Conservation (phyloP, 2,888 invertebrate genomes). For the Neoaliturus tenellus region DNA sequence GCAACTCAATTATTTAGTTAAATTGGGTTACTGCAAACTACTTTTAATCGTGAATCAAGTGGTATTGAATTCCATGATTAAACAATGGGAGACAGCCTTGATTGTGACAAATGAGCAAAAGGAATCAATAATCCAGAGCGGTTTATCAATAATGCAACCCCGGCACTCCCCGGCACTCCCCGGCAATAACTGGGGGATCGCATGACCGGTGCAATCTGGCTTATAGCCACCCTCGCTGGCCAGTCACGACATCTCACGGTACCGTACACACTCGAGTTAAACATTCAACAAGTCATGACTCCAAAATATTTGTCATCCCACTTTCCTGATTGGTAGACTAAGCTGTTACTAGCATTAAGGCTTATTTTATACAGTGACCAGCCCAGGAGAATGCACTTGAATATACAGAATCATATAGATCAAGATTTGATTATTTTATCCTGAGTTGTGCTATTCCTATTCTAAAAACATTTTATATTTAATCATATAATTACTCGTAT, state of each 20-base stretch:
- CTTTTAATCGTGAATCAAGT: neutral
- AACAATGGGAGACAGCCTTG: conserved; percentile 8
- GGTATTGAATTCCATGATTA: neutral
- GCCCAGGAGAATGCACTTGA: no score
- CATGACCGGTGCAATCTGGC: conserved; percentile 15
- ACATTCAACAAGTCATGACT: conserved; percentile 17
- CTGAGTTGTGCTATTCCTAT: no score
- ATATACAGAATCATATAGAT: no score
- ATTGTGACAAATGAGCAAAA: neutral
- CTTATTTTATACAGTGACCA: no score
- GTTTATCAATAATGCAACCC: conserved; percentile 2
- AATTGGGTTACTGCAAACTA: no score
- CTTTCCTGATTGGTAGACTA: neutral
- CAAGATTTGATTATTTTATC: no score
- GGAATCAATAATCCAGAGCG: conserved; percentile 1
- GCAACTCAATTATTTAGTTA: no score
- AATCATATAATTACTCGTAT: no score
- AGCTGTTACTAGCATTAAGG: neutral
- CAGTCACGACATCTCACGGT: neutral
- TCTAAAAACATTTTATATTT: no score
- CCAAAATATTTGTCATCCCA: neutral
- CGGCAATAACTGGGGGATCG: neutral
- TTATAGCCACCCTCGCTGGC: neutral
- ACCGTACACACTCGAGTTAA: neutral
- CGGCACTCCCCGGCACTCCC: conserved; percentile 21